Conservation (phyloP, 92 coral and sea anemone species). For the Palythoa grandis region DNA sequence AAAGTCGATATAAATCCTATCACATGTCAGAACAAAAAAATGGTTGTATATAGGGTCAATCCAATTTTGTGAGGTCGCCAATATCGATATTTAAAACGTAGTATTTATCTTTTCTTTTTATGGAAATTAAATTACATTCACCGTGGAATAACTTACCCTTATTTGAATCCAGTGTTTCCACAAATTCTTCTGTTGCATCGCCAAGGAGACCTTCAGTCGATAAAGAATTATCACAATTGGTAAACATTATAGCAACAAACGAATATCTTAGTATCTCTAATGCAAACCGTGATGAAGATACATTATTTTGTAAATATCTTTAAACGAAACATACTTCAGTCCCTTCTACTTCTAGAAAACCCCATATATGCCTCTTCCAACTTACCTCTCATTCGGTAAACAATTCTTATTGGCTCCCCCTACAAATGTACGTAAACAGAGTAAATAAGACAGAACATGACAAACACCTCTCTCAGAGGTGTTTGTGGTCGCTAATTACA, state of each 20-base stretch:
- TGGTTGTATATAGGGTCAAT: too few relatives aligned
- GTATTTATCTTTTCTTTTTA: neutral
- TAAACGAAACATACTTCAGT: too few relatives aligned
- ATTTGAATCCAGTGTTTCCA: slow-evolving; percentile 89
- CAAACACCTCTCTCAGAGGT: neutral
- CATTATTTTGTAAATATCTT: too few relatives aligned
- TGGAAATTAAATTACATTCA: neutral
- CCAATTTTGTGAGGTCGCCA: neutral
- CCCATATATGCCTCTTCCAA: neutral
- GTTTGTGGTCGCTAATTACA: neutral
- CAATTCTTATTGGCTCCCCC: slow-evolving; percentile 98
- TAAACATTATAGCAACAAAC: neutral
- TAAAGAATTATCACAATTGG: neutral
- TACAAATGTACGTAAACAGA: slow-evolving; percentile 14
- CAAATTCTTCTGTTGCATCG: slow-evolving; percentile 98
- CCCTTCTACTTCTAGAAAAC: too few relatives aligned
- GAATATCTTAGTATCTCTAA: neutral
- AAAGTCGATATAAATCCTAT: too few relatives aligned
- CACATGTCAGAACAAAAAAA: neutral
- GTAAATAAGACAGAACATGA: neutral
- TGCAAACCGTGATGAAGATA: too few relatives aligned
- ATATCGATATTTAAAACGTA: neutral
- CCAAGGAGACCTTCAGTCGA: slow-evolving; percentile 83
- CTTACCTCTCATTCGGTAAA: slow-evolving; percentile 97
- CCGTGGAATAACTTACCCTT: slow-evolving; percentile 48